Conservation (phyloP, 2,113 vertebrate species). For the Lichenostomus cassidix region DNA sequence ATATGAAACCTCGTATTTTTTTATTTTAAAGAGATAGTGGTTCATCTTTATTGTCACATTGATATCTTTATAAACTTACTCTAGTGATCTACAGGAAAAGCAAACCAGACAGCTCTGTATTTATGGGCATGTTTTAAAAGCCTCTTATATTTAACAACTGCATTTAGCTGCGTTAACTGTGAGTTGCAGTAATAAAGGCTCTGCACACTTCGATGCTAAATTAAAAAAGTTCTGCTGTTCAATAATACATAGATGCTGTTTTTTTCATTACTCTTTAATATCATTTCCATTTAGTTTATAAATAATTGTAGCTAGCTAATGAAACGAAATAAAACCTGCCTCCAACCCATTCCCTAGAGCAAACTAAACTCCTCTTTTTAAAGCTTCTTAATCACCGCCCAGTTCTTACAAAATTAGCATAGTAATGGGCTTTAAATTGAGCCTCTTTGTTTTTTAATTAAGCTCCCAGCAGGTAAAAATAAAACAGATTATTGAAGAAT, state of each 20-base stretch:
- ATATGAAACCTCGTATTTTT: constrained; percentile 13
- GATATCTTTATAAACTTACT: constrained; percentile 69
- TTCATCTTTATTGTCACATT: constrained; percentile 56
- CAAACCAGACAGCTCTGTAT: constrained; percentile 57
- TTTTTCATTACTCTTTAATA: constrained; percentile 78
- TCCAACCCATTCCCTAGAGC: constrained; percentile 84
- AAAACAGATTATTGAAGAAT: constrained; percentile 98
- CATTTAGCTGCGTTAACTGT: constrained; percentile 73
- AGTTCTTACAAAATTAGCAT: constrained; percentile 97
- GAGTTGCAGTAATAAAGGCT: constrained; percentile 73
- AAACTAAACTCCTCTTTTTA: constrained; percentile 87
- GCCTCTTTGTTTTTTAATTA: constrained; percentile 99
- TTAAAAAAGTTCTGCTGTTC: constrained; percentile 76
- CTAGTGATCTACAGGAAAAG: constrained; percentile 60
- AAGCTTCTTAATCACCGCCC: constrained; percentile 98
- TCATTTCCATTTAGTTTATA: constrained; percentile 89
- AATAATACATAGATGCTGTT: constrained; percentile 78
- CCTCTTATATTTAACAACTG: constrained; percentile 73
- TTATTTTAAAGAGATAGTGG: constrained; percentile 1
- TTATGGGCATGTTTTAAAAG: constrained; percentile 64
- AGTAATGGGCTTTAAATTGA: constrained; percentile 99
- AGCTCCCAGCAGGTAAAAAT: constrained; percentile 99
- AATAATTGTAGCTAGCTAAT: constrained; percentile 91
- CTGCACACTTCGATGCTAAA: constrained; percentile 68
- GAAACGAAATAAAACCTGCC: constrained; percentile 90